Evolutionary conservation across 2,113 vertebrate species (phyloP).

Genomic region (Pionites leucogaster): DNA sequence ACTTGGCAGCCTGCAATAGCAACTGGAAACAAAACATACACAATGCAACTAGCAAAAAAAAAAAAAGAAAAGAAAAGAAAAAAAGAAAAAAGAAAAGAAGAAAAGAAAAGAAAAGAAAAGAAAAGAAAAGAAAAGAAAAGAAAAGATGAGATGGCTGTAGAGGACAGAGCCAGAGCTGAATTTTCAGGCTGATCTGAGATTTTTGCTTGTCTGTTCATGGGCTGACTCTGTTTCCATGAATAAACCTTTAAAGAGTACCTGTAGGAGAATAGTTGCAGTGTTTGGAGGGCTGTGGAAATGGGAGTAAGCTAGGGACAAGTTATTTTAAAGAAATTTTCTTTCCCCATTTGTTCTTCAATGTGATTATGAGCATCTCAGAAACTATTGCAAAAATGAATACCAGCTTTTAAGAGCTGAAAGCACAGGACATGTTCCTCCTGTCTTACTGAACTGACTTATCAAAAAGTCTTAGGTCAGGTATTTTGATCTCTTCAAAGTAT

Average conservation of each 20-base stretch:
- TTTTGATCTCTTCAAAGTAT: neutral
- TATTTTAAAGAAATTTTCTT: neutral
- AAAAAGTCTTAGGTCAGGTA: neutral
- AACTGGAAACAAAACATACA: conserved; percentile 53
- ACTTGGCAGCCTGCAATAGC: conserved; percentile 55
- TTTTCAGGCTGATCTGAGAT: neutral
- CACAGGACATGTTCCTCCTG: neutral
- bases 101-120: too few relatives aligned
- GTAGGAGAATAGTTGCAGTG: neutral
- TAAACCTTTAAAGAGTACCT: neutral
- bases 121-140: neutral
- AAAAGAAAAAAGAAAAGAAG: neutral
- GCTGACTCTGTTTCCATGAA: neutral
- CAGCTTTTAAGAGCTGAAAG: neutral
- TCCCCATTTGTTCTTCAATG: neutral
- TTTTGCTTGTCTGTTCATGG: neutral
- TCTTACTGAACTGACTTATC: neutral
- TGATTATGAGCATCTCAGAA: neutral
- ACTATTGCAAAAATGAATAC: neutral
- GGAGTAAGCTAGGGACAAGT: neutral
- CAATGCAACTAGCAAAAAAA: neutral
- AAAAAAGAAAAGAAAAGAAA: too few relatives aligned
- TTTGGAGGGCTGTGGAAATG: neutral
- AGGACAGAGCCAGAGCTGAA: neutral
- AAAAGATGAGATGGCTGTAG: neutral